Evolutionary conservation across 2,888 invertebrate genomes (phyloP).

Genomic region (Fragum whitleyi): DNA sequence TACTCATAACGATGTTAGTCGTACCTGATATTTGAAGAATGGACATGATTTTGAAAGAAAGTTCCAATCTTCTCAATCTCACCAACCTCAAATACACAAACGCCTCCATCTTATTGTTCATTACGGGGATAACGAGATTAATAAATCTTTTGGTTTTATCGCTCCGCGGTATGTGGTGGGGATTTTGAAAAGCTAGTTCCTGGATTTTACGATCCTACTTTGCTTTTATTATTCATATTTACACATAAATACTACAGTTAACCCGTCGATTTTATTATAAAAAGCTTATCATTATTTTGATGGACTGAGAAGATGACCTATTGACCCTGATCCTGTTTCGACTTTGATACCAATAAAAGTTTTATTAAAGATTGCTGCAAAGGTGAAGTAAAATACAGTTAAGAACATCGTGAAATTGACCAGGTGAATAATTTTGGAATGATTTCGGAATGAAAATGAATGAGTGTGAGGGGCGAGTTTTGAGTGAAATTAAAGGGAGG

Average conservation of each 20-base stretch:
- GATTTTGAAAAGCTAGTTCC: constrained; percentile 16
- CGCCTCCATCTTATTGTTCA: background rate
- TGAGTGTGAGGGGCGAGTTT: too few species aligned
- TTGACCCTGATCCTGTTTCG: background rate
- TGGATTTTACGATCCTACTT: constrained; percentile 10
- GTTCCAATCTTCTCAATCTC: too few species aligned
- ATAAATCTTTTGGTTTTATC: constrained; percentile 5
- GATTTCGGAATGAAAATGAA: too few species aligned
- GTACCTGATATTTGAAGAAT: too few species aligned
- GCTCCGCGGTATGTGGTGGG: background rate
- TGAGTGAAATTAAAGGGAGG: too few species aligned
- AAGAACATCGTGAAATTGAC: too few species aligned
- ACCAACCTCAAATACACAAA: background rate
- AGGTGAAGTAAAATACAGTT: too few species aligned
- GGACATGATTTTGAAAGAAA: too few species aligned
- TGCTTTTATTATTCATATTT: constrained; percentile 1
- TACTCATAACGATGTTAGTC: too few species aligned
- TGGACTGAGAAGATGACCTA: background rate
- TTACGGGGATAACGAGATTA: background rate
- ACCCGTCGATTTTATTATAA: background rate
- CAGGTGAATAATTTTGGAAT: too few species aligned
- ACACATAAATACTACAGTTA: background rate
- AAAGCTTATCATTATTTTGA: background rate
- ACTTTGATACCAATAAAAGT: too few species aligned
- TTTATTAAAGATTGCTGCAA: too few species aligned